Conservation (phyloP, 92 coral and sea anemone species). For the Epizoanthus ramosus region DNA sequence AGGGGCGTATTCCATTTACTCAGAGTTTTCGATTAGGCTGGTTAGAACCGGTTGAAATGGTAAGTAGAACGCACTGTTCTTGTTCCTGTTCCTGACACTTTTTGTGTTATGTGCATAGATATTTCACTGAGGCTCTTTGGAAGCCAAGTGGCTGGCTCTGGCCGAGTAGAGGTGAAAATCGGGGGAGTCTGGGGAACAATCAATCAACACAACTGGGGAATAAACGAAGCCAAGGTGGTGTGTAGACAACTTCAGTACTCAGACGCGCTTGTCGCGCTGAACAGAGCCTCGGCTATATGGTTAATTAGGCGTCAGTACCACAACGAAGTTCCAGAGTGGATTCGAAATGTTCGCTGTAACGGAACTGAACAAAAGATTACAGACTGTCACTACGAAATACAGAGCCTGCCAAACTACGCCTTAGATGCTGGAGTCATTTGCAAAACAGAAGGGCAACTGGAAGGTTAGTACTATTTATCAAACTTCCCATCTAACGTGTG, state of each 20-base stretch:
- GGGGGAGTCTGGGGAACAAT: slow-evolving; percentile 43
- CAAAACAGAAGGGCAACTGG: not conserved
- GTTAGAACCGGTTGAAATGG: too few species aligned
- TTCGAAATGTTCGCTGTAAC: slow-evolving; percentile 9
- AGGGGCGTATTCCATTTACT: too few species aligned
- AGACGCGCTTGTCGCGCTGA: slow-evolving; percentile 5
- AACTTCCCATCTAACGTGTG: too few species aligned
- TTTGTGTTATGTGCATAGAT: not conserved
- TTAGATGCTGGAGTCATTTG: slow-evolving; percentile 23
- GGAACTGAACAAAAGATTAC: slow-evolving; percentile 15
- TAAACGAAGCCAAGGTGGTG: slow-evolving; percentile 20
- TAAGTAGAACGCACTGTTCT: too few species aligned
- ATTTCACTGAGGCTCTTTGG: slow-evolving; percentile 15
- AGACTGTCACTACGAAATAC: slow-evolving; percentile 8
- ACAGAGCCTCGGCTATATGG: slow-evolving; percentile 27
- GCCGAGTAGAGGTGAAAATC: slow-evolving; percentile 32
- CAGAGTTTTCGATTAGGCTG: too few species aligned
- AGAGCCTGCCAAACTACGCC: slow-evolving; percentile 30
- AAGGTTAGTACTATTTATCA: not conserved
- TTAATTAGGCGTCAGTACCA: not conserved
- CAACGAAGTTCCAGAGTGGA: slow-evolving; percentile 18
- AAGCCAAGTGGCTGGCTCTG: slow-evolving; percentile 2
- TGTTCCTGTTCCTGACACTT: too few species aligned
- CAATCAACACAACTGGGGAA: not conserved
- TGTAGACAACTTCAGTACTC: slow-evolving; percentile 21